phyloP scores from a whole-genome alignment of 2,113 vertebrate species.

The Labrus mixtus region DNA sequence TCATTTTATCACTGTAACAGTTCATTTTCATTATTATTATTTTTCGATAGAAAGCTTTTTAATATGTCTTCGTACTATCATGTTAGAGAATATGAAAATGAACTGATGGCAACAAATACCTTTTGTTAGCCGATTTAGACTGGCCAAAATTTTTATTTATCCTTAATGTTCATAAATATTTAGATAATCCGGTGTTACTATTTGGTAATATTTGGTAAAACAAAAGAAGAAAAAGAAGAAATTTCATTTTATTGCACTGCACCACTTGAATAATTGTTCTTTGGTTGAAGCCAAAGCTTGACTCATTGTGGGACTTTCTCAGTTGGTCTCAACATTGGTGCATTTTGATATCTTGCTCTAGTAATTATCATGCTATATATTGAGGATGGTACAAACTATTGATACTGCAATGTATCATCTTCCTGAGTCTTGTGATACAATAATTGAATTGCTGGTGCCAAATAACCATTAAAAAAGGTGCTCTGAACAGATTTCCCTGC shows the following conservation, averaged over 20 bases:
- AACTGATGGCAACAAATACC: not conserved
- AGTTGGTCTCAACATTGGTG: no score
- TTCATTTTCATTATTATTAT: constrained; percentile 6
- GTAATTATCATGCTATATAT: not conserved
- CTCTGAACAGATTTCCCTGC: no score
- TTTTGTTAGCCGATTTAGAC: not conserved
- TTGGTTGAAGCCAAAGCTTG: not conserved
- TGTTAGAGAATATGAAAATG: not conserved
- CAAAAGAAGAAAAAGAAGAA: not conserved
- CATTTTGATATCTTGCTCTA: not conserved
- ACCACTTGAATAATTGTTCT: not conserved
- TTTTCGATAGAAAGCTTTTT: not conserved
- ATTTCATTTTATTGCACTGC: not conserved
- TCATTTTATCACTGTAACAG: not conserved
- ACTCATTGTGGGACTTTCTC: not conserved
- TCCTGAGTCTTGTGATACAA: no score
- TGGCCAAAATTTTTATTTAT: not conserved
- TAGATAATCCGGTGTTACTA: not conserved
- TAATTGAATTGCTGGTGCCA: no score
- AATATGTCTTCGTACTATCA: no score
- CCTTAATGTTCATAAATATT: not conserved
- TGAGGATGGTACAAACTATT: not conserved
- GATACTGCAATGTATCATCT: no score
- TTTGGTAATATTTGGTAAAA: constrained; percentile 2
- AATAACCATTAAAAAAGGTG: no score